Evolutionary conservation across 2,113 vertebrate genomes (phyloP).

Genomic region (Hylia prasina): DNA sequence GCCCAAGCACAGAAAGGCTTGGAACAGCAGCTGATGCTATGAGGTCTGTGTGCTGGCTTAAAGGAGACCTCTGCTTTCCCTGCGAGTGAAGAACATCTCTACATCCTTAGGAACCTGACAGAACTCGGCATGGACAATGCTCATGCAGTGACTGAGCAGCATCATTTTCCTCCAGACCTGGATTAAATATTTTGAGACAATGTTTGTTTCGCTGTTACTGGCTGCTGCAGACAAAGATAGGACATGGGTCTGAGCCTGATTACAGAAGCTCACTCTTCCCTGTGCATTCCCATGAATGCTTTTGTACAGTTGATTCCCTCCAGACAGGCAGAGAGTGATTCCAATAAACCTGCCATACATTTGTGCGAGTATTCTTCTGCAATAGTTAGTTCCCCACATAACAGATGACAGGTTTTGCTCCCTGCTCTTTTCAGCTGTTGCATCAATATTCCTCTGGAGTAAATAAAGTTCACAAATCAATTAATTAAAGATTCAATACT

Average conservation of each 20-base stretch:
- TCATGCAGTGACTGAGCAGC: not conserved
- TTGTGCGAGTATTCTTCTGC: not conserved
- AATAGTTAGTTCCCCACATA: not conserved
- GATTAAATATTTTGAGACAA: not conserved
- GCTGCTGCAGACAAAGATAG: not conserved
- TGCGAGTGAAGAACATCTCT: not conserved
- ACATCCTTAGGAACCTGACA: not conserved
- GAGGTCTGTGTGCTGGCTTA: not conserved
- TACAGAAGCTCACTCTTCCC: not conserved
- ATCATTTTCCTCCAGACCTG: not conserved
- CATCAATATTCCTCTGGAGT: not conserved
- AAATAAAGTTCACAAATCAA: not conserved
- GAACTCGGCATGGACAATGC: not conserved
- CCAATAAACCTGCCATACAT: not conserved
- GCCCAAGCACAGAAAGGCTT: not conserved
- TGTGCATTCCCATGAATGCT: not conserved
- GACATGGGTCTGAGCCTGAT: not conserved
- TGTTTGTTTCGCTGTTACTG: not conserved
- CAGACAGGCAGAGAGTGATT: not conserved
- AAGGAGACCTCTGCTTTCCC: not conserved
- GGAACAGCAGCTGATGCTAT: not conserved
- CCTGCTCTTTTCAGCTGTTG: not conserved
- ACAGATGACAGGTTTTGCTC: not conserved
- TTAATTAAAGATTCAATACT: not conserved
- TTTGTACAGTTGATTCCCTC: not conserved